These are phyloP conservation scores for Chrosomus eos DNA, from an alignment of 2,797 vertebrate genomes.

Conservation along the genomic window DNA sequence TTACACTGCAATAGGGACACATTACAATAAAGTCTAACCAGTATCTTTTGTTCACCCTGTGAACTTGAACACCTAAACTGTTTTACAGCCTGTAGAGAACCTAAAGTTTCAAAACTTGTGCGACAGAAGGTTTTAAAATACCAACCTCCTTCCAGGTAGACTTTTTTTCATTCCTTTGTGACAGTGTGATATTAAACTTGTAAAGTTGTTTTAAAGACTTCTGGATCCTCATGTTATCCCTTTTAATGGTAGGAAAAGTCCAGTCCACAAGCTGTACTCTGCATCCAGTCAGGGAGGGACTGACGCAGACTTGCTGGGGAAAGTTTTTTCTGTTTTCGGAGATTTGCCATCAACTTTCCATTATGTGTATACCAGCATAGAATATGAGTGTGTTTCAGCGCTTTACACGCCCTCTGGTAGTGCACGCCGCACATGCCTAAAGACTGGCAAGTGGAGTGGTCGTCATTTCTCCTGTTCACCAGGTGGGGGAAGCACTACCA, in stretches of 20 bases:
- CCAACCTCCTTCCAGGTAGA: slow-evolving; percentile 81
- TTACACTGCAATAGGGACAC: too few relatives aligned
- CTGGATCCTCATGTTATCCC: neutral
- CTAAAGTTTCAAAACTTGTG: slow-evolving; percentile 90
- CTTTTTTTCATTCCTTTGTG: neutral
- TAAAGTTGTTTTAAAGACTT: neutral
- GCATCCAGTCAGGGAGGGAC: slow-evolving; percentile 73
- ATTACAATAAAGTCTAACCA: too few relatives aligned
- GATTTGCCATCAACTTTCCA: slow-evolving; percentile 83
- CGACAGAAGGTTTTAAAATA: slow-evolving; percentile 83
- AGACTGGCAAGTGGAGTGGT: slow-evolving; percentile 90
- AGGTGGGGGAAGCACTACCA: slow-evolving; percentile 78
- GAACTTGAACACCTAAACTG: slow-evolving; percentile 18
- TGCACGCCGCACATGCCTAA: slow-evolving; percentile 86
- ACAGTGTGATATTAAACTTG: neutral
- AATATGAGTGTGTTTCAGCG: slow-evolving; percentile 85
- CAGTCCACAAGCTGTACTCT: slow-evolving; percentile 80
- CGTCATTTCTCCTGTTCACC: slow-evolving; percentile 86
- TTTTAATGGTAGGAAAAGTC: slow-evolving; percentile 75
- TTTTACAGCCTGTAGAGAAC: slow-evolving; percentile 85
- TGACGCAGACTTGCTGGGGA: slow-evolving; percentile 69
- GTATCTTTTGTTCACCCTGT: neutral
- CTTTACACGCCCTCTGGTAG: slow-evolving; percentile 86
- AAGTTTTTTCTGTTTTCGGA: slow-evolving; percentile 66
- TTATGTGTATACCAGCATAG: slow-evolving; percentile 83